Percentiles rank a stretch among this genome's conserved stretches.
phyloP scores from a whole-genome alignment of 2,888 invertebrate genomes.

The Caenorhabditis doughertyi region DNA sequence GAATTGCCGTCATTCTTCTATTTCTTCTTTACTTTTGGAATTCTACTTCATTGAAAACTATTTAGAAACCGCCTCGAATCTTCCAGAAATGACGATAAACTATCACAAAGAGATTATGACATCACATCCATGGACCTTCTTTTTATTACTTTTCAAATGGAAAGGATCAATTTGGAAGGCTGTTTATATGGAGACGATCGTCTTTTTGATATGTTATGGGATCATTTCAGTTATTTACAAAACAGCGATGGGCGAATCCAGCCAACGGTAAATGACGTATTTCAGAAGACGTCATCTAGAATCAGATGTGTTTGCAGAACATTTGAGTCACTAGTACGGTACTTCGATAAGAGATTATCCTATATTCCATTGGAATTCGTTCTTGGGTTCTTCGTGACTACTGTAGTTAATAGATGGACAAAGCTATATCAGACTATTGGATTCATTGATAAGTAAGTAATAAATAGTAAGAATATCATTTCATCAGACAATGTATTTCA shows the following conservation, averaged over 20 bases:
- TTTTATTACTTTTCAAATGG: constrained; percentile 71
- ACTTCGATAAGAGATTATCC: constrained; percentile 63
- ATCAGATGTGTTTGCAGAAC: constrained; percentile 62
- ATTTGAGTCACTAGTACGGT: constrained; percentile 70
- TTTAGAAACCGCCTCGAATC: neutral
- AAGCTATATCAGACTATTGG: constrained; percentile 74
- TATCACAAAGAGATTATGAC: constrained; percentile 70
- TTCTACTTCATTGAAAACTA: neutral
- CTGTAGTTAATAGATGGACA: constrained; percentile 72
- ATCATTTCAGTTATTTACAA: constrained; percentile 69
- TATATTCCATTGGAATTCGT: constrained; percentile 74
- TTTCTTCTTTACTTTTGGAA: constrained; percentile 8
- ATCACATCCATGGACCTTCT: constrained; percentile 72
- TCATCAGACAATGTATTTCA: constrained; percentile 35
- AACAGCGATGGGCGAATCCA: constrained; percentile 61
- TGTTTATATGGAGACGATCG: constrained; percentile 70
- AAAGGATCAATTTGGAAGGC: constrained; percentile 75
- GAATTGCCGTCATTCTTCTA: constrained; percentile 21
- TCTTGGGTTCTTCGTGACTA: constrained; percentile 73
- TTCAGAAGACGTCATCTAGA: too few species aligned
- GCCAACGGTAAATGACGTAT: constrained; percentile 57
- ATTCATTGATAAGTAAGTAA: constrained; percentile 73
- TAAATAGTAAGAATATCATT: neutral
- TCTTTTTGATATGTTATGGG: constrained; percentile 66
- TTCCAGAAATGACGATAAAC: constrained; percentile 75